Conservation (phyloP, 2,797 vertebrate genomes). For the Falco berigora region DNA sequence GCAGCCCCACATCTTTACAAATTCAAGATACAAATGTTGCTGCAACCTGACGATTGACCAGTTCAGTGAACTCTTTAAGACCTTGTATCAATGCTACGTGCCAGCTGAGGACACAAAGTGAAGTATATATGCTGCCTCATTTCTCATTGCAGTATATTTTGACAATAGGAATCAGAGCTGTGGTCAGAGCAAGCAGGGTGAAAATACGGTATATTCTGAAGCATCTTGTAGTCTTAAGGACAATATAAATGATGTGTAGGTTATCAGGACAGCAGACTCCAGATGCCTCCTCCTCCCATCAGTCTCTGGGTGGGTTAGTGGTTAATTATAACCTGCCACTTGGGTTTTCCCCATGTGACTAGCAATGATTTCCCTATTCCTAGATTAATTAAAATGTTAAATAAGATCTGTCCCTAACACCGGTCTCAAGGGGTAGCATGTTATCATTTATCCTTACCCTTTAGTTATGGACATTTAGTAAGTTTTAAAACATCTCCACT, state of each 20-base stretch:
- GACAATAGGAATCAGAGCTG: not conserved
- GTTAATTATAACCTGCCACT: slow-evolving; percentile 54
- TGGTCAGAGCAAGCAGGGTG: not conserved
- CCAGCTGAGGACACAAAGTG: not conserved
- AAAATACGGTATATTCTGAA: not conserved
- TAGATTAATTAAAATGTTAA: slow-evolving; percentile 56
- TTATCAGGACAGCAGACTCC: not conserved
- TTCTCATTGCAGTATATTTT: not conserved
- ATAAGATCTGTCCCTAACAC: slow-evolving; percentile 22
- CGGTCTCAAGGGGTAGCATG: not conserved
- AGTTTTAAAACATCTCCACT: not conserved
- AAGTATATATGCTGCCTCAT: not conserved
- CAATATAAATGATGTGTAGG: not conserved
- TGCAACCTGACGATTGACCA: slow-evolving; percentile 1
- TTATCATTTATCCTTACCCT: slow-evolving; percentile 35
- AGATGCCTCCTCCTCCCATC: not conserved
- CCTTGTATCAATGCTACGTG: not conserved
- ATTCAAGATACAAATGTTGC: slow-evolving; percentile 25
- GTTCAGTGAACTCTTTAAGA: not conserved
- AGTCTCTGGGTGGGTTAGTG: not conserved
- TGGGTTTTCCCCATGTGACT: slow-evolving; percentile 17
- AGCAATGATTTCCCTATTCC: slow-evolving; percentile 14
- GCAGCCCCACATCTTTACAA: slow-evolving; percentile 4
- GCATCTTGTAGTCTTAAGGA: not conserved
- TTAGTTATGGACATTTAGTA: slow-evolving; percentile 16